These are phyloP conservation scores for Engystomops pustulosus DNA, from an alignment of 2,113 vertebrate genomes.

Conservation along the genomic window DNA sequence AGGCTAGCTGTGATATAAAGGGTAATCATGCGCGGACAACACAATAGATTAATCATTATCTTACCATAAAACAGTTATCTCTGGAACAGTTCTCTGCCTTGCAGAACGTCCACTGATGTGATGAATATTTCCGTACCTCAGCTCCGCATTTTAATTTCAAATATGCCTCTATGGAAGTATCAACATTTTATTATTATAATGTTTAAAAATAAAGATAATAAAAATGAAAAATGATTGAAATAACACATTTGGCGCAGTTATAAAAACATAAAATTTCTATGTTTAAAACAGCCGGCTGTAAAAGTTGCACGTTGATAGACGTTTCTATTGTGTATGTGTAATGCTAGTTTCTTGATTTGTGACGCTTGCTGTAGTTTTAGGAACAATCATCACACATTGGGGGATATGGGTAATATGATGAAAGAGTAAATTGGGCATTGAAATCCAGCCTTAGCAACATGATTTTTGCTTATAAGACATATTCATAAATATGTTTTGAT, in stretches of 20 bases:
- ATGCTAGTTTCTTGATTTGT: not conserved
- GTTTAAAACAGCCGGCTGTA: not conserved
- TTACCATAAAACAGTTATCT: conserved; percentile 56
- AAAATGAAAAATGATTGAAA: conserved; percentile 12
- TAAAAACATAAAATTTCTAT: not conserved
- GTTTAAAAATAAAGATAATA: conserved; percentile 25
- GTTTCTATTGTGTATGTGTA: not conserved
- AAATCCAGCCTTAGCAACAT: too few relatives aligned
- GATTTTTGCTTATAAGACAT: too few relatives aligned
- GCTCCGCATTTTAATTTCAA: conserved; percentile 35
- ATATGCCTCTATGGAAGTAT: conserved; percentile 24
- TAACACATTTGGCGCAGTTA: not conserved
- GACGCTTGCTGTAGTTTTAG: too few relatives aligned
- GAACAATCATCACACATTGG: too few relatives aligned
- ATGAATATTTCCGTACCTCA: conserved; percentile 20
- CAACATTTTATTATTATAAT: conserved; percentile 40
- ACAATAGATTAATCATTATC: conserved; percentile 66
- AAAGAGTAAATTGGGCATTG: too few relatives aligned
- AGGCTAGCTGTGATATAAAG: conserved; percentile 64
- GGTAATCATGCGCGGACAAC: conserved; percentile 63
- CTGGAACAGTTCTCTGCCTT: conserved; percentile 58
- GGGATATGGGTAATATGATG: too few relatives aligned
- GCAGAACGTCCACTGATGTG: conserved; percentile 51
- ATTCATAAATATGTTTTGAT: too few relatives aligned
- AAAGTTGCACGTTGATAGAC: not conserved